Conservation (phyloP, 2,888 invertebrate genomes). For the Helicoverpa assulta region DNA sequence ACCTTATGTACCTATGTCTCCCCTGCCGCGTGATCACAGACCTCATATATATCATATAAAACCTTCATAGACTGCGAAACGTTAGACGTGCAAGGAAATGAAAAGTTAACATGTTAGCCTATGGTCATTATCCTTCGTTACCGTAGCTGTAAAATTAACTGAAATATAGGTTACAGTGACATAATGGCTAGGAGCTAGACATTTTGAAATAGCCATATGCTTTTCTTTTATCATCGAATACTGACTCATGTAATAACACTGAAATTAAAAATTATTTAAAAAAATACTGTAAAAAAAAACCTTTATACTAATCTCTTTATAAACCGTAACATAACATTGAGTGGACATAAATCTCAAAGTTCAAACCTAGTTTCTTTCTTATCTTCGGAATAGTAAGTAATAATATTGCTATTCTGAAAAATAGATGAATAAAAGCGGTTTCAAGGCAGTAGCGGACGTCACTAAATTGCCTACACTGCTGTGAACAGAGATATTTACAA, state of each 20-base stretch:
- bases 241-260: too few species aligned
- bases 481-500: slow-evolving; percentile 36
- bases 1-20: slow-evolving; percentile 51
- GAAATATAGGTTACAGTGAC: slow-evolving; percentile 36
- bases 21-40: slow-evolving; percentile 47
- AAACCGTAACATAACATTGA: background rate
- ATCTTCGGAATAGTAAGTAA: slow-evolving; percentile 8
- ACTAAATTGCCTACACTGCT: slow-evolving; percentile 34
- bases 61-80: slow-evolving; percentile 35
- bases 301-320: slow-evolving; percentile 1
- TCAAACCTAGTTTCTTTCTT: slow-evolving; percentile 2
- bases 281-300: background rate
- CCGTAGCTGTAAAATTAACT: slow-evolving; percentile 38
- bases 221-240: too few species aligned
- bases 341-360: background rate
- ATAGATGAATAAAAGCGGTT: slow-evolving; percentile 29
- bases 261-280: too few species aligned
- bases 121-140: slow-evolving; percentile 23
- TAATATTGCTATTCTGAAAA: slow-evolving; percentile 24
- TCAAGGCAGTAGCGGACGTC: slow-evolving; percentile 49
- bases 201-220: too few species aligned
- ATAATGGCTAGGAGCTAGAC: background rate
- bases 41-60: slow-evolving; percentile 35
- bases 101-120: slow-evolving; percentile 27
- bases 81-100: slow-evolving; percentile 26